phyloP scores from a whole-genome alignment of 2,888 invertebrate species.

The Ctena decussata region DNA sequence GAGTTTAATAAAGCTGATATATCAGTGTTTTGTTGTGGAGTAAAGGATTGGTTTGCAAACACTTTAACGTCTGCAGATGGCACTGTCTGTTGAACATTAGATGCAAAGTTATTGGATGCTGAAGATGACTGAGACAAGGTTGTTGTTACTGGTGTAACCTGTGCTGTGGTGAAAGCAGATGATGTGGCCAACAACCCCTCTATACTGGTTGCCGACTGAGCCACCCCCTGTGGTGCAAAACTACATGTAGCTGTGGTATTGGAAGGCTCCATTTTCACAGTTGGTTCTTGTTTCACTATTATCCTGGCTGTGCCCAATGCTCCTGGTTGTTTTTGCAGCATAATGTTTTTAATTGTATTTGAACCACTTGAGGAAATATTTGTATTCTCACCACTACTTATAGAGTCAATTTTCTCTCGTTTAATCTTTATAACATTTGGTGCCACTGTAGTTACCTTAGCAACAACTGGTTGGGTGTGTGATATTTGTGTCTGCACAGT shows the following conservation, averaged over 20 bases:
- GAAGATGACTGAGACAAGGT: constrained; percentile 73
- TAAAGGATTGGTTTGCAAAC: neutral
- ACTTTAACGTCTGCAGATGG: neutral
- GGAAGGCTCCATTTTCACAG: neutral
- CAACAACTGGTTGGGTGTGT: neutral
- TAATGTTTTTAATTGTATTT: neutral
- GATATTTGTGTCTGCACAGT: neutral
- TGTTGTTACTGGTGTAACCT: constrained; percentile 70
- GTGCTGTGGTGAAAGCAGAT: constrained; percentile 43
- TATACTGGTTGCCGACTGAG: neutral
- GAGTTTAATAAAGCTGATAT: neutral
- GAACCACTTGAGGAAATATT: neutral
- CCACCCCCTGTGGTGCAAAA: neutral
- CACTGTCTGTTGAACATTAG: constrained; percentile 21
- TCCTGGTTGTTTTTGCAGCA: neutral
- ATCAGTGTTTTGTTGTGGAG: neutral
- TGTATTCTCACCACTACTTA: neutral
- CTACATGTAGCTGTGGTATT: neutral
- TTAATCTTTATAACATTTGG: constrained; percentile 41
- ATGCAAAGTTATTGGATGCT: constrained; percentile 44
- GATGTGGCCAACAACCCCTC: neutral
- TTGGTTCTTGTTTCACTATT: constrained; percentile 15
- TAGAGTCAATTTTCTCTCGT: constrained; percentile 23
- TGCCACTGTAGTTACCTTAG: constrained; percentile 3
- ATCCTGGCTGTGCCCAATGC: neutral